Conservation (phyloP, 2,888 invertebrate species). For the Autographa gamma region DNA sequence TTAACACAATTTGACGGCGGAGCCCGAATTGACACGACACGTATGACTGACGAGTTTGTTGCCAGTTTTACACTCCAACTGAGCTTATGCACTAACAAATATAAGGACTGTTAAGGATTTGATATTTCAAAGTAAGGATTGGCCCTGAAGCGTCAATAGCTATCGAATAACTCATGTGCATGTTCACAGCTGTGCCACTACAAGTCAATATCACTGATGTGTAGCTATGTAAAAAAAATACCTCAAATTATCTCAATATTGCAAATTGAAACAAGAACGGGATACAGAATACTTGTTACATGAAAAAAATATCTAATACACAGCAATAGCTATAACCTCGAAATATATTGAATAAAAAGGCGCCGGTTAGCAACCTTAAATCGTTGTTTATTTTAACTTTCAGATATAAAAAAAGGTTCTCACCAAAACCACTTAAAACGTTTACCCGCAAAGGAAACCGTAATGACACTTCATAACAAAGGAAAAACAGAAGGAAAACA, state of each 20-base stretch:
- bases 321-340: background rate
- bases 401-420: background rate
- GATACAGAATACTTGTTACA: background rate
- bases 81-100: background rate
- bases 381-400: slow-evolving; percentile 4
- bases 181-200: no score
- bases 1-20: slow-evolving; percentile 51
- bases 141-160: background rate
- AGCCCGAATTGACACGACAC: slow-evolving; percentile 41
- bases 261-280: no score
- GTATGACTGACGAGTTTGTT: slow-evolving; percentile 44
- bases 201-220: no score
- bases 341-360: background rate
- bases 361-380: background rate
- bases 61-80: slow-evolving; percentile 31
- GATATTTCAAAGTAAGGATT: background rate
- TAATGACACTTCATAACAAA: slow-evolving; percentile 33
- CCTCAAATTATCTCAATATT: no score
- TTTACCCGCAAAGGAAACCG: slow-evolving; percentile 20
- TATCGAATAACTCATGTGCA: background rate
- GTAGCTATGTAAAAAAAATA: no score
- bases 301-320: background rate
- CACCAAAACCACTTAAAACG: background rate
- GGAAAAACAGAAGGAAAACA: slow-evolving; percentile 36
- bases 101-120: background rate